Evolutionary conservation across 2,888 invertebrate species (phyloP).

Genomic region (Eudemis profundana): DNA sequence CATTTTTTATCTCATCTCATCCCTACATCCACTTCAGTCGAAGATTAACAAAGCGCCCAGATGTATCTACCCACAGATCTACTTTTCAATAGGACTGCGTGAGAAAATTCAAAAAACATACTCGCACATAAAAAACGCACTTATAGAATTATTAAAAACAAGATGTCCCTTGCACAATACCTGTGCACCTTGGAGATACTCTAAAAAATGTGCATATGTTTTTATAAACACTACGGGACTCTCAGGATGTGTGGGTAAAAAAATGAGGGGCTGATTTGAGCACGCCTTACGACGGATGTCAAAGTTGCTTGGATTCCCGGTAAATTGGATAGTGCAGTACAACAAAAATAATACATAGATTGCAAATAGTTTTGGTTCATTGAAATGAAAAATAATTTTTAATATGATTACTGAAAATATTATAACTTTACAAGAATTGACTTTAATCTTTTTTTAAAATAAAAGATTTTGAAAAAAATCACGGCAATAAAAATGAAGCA

Average conservation of each 20-base stretch:
- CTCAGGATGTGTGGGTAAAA: constrained; percentile 63
- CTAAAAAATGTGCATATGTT: constrained; percentile 85
- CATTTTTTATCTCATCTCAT: constrained; percentile 49
- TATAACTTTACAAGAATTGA: no score
- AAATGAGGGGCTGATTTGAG: constrained; percentile 63
- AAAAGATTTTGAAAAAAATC: no score
- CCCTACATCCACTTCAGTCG: constrained; percentile 66
- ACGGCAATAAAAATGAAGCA: no score
- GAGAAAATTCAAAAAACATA: constrained; percentile 82
- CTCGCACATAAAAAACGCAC: constrained; percentile 80
- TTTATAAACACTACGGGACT: constrained; percentile 76
- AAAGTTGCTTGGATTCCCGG: constrained; percentile 54
- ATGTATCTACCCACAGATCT: constrained; percentile 85
- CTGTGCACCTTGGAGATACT: constrained; percentile 80
- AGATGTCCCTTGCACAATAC: constrained; percentile 79
- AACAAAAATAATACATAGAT: no score
- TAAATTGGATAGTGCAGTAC: no score
- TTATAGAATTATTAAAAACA: constrained; percentile 78
- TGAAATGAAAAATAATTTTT: no score
- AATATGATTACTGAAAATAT: no score
- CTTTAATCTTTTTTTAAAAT: no score
- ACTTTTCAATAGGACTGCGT: constrained; percentile 76
- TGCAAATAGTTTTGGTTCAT: no score
- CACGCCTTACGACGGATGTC: constrained; percentile 54
- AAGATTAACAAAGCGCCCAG: constrained; percentile 70